Conservation (phyloP, 2,113 vertebrate genomes). For the Hirundichthys speculiger region DNA sequence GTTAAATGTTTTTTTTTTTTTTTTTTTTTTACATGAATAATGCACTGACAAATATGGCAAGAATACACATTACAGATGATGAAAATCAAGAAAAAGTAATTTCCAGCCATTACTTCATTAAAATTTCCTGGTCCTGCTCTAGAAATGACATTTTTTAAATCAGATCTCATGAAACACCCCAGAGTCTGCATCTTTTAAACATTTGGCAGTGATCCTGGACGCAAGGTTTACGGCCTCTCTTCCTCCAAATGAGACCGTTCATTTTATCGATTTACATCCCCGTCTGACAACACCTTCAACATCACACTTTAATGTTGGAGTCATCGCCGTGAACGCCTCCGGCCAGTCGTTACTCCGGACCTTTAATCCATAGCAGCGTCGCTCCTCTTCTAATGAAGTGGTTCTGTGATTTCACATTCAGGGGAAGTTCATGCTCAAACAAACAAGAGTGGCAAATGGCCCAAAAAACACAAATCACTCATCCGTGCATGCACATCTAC, state of each 20-base stretch:
- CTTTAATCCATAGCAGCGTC: too few relatives aligned
- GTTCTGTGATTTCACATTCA: slow-evolving; percentile 34
- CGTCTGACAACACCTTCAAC: too few relatives aligned
- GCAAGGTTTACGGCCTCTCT: not conserved
- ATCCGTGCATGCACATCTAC: slow-evolving; percentile 2
- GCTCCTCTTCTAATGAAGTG: not conserved
- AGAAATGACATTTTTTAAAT: not conserved
- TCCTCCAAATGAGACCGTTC: not conserved
- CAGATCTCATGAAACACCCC: not conserved
- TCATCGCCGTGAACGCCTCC: too few relatives aligned
- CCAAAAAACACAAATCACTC: not conserved
- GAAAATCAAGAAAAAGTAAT: slow-evolving; percentile 5
- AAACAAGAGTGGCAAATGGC: not conserved
- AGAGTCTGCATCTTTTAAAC: not conserved
- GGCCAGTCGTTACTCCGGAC: too few relatives aligned
- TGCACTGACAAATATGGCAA: slow-evolving; percentile 18
- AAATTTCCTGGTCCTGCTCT: slow-evolving; percentile 44
- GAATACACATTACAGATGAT: slow-evolving; percentile 17
- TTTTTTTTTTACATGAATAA: slow-evolving; percentile 41
- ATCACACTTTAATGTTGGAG: too few relatives aligned
- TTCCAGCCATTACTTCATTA: not conserved
- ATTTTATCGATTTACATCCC: not conserved
- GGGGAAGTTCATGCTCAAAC: not conserved
- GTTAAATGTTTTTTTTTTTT: slow-evolving; percentile 31
- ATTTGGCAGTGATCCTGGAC: not conserved